A percentile compares a stretch with the other conserved stretches of the same genome.
Conservation (phyloP, 2,888 invertebrate species). For the Parasteatoda lunata region DNA sequence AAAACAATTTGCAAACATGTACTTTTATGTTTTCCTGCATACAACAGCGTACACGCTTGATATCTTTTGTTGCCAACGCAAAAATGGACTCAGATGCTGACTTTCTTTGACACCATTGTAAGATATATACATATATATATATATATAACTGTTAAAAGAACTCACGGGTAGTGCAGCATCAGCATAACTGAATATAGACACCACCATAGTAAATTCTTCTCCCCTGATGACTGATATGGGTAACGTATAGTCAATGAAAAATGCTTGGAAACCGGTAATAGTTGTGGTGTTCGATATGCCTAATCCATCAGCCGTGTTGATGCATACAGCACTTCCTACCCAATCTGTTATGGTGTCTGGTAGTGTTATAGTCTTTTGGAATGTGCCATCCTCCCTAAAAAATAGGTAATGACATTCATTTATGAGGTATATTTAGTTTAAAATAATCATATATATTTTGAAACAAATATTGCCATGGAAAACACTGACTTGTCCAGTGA, state of each 20-base stretch:
- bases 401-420: neutral
- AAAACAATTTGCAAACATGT: too few relatives aligned
- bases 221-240: slow-evolving; percentile 74
- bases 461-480: too few relatives aligned
- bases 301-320: slow-evolving; percentile 72
- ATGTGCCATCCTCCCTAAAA: slow-evolving; percentile 38
- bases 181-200: slow-evolving; percentile 74
- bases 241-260: slow-evolving; percentile 74
- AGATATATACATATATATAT: too few relatives aligned
- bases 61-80: too few relatives aligned
- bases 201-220: slow-evolving; percentile 73
- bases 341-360: slow-evolving; percentile 75
- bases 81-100: too few relatives aligned
- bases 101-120: too few relatives aligned
- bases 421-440: too few relatives aligned
- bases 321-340: slow-evolving; percentile 74
- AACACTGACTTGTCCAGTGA: too few relatives aligned
- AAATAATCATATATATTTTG: too few relatives aligned
- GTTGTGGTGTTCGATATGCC: slow-evolving; percentile 73
- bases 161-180: slow-evolving; percentile 73
- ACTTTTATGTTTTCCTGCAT: too few relatives aligned
- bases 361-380: slow-evolving; percentile 55
- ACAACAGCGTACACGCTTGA: too few relatives aligned
- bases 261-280: slow-evolving; percentile 74
- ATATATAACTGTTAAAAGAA: neutral